Conservation (phyloP, 2,888 invertebrate genomes). For the Theodoxus fluviatilis region DNA sequence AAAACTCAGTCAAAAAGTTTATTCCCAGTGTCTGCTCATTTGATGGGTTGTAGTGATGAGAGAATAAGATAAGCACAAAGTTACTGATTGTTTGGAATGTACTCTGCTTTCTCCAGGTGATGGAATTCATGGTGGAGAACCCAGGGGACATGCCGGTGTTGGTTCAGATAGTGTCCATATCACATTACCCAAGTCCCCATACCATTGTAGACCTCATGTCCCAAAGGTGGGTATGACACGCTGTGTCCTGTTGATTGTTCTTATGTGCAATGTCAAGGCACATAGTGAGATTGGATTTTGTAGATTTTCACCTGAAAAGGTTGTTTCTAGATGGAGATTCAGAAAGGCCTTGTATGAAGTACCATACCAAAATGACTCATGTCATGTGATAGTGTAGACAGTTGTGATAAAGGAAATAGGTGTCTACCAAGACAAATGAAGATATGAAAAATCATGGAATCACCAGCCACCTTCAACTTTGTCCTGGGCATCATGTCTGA, state of each 20-base stretch:
- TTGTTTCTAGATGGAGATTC: too few species aligned
- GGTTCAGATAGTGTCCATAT: constrained; percentile 78
- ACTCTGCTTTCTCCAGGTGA: constrained; percentile 62
- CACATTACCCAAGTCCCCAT: constrained; percentile 75
- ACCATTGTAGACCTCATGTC: constrained; percentile 66
- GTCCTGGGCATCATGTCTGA: too few species aligned
- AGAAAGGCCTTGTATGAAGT: too few species aligned
- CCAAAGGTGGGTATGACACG: constrained; percentile 39
- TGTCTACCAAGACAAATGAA: too few species aligned
- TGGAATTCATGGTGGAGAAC: constrained; percentile 77
- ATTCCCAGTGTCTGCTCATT: background rate
- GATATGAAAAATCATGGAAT: too few species aligned
- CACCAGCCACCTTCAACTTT: too few species aligned
- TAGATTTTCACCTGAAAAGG: background rate
- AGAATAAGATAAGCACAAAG: background rate
- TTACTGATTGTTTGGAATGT: background rate
- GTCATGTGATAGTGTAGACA: too few species aligned
- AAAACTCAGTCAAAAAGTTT: too few species aligned
- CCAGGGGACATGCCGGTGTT: constrained; percentile 76
- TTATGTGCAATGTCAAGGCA: background rate
- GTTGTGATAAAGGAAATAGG: too few species aligned
- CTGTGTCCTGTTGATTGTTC: background rate
- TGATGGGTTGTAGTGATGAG: background rate
- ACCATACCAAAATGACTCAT: background rate
- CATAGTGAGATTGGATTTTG: background rate